These are phyloP conservation scores for Neria commutata DNA, from an alignment of 2,888 invertebrate species.

Conservation along the genomic window DNA sequence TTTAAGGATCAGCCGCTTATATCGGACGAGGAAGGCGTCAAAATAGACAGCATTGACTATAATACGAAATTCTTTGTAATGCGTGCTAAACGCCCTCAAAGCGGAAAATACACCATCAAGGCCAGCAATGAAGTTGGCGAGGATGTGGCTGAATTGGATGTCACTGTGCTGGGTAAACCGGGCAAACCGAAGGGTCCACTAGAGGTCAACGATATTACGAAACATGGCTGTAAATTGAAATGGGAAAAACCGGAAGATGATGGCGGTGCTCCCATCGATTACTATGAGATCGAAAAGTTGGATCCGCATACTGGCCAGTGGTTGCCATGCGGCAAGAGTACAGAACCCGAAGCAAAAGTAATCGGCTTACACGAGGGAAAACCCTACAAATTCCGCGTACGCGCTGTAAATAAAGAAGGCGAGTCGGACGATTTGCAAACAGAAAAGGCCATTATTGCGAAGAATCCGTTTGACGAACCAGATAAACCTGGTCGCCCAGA, in stretches of 20 bases:
- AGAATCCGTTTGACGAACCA: constrained; percentile 98
- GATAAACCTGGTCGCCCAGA: constrained; percentile 91
- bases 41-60: constrained; percentile 85
- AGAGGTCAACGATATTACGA: constrained; percentile 86
- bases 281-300: constrained; percentile 94
- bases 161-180: constrained; percentile 84
- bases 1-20: constrained; percentile 75
- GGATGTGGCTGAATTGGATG: constrained; percentile 89
- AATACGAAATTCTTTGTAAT: constrained; percentile 89
- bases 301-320: constrained; percentile 92
- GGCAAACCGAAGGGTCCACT: constrained; percentile 84
- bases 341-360: constrained; percentile 83
- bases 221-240: constrained; percentile 87
- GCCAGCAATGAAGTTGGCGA: constrained; percentile 93
- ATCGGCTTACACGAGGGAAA: constrained; percentile 91
- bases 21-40: constrained; percentile 66
- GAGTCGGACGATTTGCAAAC: constrained; percentile 96
- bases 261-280: constrained; percentile 91
- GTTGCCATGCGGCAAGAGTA: constrained; percentile 88
- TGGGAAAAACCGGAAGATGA: constrained; percentile 97
- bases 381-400: constrained; percentile 97
- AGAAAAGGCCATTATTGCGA: constrained; percentile 92
- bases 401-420: constrained; percentile 97
- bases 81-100: constrained; percentile 79
- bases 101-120: constrained; percentile 86